Conservation (phyloP, 2,113 vertebrate species). For the Dipodomys spectabilis region DNA sequence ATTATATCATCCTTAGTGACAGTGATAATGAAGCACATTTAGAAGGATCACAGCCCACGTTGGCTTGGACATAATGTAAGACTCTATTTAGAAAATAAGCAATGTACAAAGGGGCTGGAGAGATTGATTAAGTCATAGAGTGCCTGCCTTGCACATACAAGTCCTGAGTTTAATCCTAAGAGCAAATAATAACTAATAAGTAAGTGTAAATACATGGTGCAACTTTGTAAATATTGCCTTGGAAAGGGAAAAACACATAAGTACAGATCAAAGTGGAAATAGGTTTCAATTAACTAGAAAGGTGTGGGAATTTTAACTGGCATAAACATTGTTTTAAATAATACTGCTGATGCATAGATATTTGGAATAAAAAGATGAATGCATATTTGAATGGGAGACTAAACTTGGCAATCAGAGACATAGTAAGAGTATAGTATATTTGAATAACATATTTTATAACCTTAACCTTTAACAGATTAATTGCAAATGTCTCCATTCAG, state of each 20-base stretch:
- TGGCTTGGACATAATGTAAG: too few species aligned
- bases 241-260: not conserved
- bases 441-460: not conserved
- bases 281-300: not conserved
- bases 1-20: too few species aligned
- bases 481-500: not conserved
- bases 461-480: not conserved
- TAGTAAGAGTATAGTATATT: not conserved
- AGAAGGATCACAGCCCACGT: too few species aligned
- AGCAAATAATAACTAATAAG: too few species aligned
- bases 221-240: slow-evolving; percentile 5
- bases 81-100: too few species aligned
- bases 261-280: not conserved
- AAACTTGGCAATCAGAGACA: not conserved
- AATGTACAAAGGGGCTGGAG: too few species aligned
- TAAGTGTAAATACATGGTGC: not conserved
- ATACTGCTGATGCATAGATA: not conserved
- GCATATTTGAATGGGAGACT: not conserved
- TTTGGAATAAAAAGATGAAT: not conserved
- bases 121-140: too few species aligned
- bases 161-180: too few species aligned
- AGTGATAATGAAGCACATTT: too few species aligned
- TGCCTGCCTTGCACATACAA: too few species aligned
- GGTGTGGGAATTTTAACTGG: not conserved
- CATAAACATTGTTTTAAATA: not conserved